Evolutionary conservation across 2,888 invertebrate species (phyloP), one percentile per base, ranked within the genome.

Genomic region (Rhaphigaster nebulosa): DNA sequence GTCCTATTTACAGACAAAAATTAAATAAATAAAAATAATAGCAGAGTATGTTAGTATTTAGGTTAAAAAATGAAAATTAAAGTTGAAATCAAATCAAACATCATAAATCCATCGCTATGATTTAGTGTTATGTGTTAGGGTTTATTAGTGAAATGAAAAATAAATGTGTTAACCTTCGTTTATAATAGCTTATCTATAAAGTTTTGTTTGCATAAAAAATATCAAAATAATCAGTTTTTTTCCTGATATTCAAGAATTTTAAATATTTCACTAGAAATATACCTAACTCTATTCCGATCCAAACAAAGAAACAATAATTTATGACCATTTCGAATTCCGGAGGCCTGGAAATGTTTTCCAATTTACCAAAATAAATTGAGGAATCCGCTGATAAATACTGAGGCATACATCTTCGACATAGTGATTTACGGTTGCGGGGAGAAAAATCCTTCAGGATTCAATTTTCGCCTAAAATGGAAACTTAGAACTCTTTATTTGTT

Each of bases 401-500:
- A 23, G 70, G 34, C 38, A 76, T 34, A 76, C 34, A 38, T 76
- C 70, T 76, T 76, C 34, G 18, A 20, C 70, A 38, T 13, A 23
- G 70, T 38, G 70, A 38, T 76, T 76, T 76, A 76, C 38, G 38
- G 18, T 76, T 10, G 34, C 23, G 34, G 70, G 23, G 5, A 76
- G 34, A 38, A 76, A 38, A 70, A 76, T 38, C 70, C 70, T 29
- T 76, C 38, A 76, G 38, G 20, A 38, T 76, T 76, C 38, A 76
- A 76, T 76, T 76, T 76, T 76, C 70, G 70, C 70, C 70, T 76
- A 20, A 76, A 76, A 76, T 76, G 70, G 70, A 38, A 76, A 38
- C 70, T 38, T 65, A 65, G 29, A 65, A 65, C 29, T 29, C 65
- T 65, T n/a, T 38, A 76, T 76, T 76, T 76, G 34, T 76, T 38